These are phyloP conservation scores for Hetaerina americana DNA, from an alignment of 1,140 invertebrate genomes.

Conservation along the genomic window DNA sequence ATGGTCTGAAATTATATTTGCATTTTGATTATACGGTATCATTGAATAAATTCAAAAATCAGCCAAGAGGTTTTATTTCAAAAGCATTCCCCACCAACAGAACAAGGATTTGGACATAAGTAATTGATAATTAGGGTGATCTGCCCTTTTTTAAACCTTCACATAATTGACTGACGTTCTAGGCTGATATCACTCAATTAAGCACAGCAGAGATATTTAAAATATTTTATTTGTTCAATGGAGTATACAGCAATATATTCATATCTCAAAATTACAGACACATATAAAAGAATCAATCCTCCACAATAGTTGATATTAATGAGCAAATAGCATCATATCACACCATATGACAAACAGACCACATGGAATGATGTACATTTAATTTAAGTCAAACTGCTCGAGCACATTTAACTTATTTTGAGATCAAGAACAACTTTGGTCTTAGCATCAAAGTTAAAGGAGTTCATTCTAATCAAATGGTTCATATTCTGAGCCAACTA, in stretches of 20 bases:
- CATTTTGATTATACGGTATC: too few species aligned
- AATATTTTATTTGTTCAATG: neutral
- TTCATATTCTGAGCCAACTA: neutral
- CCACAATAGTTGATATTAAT: neutral
- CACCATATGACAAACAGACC: neutral
- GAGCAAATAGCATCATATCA: neutral
- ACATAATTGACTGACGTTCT: too few species aligned
- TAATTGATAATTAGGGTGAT: too few species aligned
- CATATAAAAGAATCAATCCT: neutral
- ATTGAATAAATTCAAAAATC: too few species aligned
- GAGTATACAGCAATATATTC: neutral
- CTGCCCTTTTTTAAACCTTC: too few species aligned
- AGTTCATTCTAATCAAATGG: neutral
- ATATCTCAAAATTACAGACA: neutral
- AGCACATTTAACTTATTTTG: neutral
- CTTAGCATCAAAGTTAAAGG: neutral
- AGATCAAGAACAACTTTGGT: neutral
- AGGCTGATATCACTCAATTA: too few species aligned
- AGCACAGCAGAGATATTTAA: too few species aligned
- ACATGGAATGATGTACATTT: neutral
- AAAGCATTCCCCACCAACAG: too few species aligned
- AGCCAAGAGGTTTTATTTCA: too few species aligned
- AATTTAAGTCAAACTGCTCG: neutral
- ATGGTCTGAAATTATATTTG: too few species aligned
- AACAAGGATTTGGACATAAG: too few species aligned